phyloP scores from a whole-genome alignment of 1,140 invertebrate species.

The Conus ventricosus region DNA sequence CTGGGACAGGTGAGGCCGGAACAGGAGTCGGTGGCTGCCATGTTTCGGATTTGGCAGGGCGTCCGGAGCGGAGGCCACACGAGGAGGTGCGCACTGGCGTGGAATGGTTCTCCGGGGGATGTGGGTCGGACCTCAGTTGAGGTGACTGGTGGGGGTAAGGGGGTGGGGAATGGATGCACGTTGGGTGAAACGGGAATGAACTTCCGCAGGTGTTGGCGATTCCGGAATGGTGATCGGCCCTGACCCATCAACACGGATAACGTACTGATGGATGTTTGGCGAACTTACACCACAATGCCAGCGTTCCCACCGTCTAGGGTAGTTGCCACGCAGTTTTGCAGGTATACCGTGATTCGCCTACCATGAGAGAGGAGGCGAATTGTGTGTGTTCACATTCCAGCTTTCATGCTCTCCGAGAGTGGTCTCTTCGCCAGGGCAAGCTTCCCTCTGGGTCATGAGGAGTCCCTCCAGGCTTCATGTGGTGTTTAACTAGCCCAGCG shows the following conservation, averaged over 20 bases:
- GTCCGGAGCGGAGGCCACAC: no score
- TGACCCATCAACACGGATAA: conserved; percentile 46
- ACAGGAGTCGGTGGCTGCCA: no score
- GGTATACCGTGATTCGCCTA: conserved; percentile 45
- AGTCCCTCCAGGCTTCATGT: conserved; percentile 48
- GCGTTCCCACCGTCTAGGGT: conserved; percentile 46
- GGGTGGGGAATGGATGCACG: no score
- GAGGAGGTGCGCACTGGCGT: no score
- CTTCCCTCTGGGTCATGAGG: conserved; percentile 41
- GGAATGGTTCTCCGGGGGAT: no score
- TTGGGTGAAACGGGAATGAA: conserved; percentile 39
- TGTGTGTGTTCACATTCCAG: conserved; percentile 43
- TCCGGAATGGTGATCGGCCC: conserved; percentile 46
- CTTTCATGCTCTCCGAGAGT: conserved; percentile 30
- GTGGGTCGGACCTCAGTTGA: no score
- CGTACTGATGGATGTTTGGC: conserved; percentile 52
- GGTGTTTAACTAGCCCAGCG: conserved; percentile 41
- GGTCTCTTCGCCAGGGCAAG: conserved; percentile 45
- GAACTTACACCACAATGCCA: conserved; percentile 45
- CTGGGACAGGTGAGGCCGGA: no score
- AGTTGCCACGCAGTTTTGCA: conserved; percentile 49
- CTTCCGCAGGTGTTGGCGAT: conserved; percentile 43
- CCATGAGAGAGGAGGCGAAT: conserved; percentile 39
- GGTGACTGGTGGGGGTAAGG: no score
- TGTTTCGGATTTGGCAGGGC: no score